Evolutionary conservation across 2,113 vertebrate genomes (phyloP).

Genomic region (Noctilio leporinus): DNA sequence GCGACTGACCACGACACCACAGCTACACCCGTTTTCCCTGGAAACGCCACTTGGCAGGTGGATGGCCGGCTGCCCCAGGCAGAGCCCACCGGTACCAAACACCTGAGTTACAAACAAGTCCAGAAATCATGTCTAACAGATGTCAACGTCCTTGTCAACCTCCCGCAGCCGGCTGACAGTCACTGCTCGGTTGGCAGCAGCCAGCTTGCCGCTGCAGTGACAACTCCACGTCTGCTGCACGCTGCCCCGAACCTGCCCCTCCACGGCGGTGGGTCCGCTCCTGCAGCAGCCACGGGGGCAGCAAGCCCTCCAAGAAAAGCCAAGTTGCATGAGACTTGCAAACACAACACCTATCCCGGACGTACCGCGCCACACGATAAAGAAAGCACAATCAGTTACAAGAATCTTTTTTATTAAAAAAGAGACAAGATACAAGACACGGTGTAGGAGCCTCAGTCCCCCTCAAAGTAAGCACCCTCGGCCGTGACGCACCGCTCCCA

Average conservation of each 20-base stretch:
- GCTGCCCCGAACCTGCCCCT: neutral
- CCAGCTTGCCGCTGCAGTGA: neutral
- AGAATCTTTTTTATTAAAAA: no score
- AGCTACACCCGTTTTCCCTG: neutral
- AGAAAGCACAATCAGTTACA: no score
- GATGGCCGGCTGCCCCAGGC: neutral
- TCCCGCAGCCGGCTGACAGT: neutral
- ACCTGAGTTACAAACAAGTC: neutral
- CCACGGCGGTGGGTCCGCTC: neutral
- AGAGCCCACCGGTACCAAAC: neutral
- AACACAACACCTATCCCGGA: no score
- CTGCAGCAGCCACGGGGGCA: neutral
- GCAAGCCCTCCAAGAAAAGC: no score
- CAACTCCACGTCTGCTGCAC: neutral
- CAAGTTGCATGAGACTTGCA: no score
- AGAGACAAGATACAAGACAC: no score
- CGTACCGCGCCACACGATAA: no score
- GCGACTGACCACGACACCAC: neutral
- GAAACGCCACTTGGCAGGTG: slow-evolving; percentile 3
- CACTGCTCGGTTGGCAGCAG: neutral
- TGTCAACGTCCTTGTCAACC: neutral
- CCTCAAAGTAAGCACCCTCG: no score
- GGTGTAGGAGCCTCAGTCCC: no score
- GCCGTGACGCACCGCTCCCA: no score
- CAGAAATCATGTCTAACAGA: slow-evolving; percentile 12